Conservation (phyloP, 2,113 vertebrate genomes). For the Leiothrix lutea region DNA sequence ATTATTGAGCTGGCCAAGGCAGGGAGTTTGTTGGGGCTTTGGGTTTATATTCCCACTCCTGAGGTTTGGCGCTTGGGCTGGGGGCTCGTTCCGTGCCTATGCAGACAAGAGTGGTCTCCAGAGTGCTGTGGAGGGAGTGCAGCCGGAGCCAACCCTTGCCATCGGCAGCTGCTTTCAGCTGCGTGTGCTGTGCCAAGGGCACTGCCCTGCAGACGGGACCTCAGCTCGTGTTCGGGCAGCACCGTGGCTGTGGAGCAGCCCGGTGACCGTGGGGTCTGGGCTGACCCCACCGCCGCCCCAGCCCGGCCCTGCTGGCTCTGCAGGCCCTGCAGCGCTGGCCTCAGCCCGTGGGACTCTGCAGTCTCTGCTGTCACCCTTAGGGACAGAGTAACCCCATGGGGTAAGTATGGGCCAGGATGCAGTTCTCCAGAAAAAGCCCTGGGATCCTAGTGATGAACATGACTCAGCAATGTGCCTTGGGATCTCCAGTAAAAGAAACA, state of each 20-base stretch:
- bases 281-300: neutral
- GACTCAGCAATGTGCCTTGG: neutral
- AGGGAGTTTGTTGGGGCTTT: neutral
- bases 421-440: neutral
- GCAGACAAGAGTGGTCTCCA: neutral
- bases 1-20: neutral
- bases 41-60: neutral
- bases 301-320: neutral
- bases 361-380: neutral
- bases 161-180: neutral
- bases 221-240: neutral
- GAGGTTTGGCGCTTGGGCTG: neutral
- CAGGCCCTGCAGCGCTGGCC: neutral
- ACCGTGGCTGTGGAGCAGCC: neutral
- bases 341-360: neutral
- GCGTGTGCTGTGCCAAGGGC: neutral
- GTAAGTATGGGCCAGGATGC: neutral
- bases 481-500: neutral
- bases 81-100: neutral
- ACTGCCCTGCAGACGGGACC: neutral
- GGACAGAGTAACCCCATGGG: neutral
- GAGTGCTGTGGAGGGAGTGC: neutral
- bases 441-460: neutral
- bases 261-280: fast-evolving
- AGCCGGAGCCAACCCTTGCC: neutral